These are phyloP conservation scores for Gila orcuttii DNA, from an alignment of 2,113 vertebrate genomes.

Conservation along the genomic window DNA sequence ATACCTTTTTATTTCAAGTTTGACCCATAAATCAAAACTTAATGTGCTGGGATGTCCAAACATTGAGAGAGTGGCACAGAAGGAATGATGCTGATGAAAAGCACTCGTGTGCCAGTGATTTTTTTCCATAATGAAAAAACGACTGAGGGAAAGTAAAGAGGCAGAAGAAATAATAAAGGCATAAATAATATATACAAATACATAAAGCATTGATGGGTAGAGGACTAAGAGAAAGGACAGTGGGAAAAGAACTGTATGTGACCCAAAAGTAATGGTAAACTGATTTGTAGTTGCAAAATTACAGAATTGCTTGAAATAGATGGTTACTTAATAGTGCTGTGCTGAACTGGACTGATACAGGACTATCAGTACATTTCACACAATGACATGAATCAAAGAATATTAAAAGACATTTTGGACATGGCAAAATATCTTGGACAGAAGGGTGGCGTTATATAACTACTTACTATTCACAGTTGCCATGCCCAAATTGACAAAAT, in stretches of 20 bases:
- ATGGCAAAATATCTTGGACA: background rate
- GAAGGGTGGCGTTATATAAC: background rate
- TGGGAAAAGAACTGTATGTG: background rate
- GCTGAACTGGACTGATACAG: background rate
- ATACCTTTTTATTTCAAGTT: background rate
- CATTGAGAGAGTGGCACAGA: background rate
- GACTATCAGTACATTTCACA: background rate
- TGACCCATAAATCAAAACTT: background rate
- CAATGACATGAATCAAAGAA: background rate
- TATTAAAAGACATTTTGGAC: background rate
- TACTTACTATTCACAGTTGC: background rate
- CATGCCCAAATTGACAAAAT: background rate
- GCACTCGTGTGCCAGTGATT: background rate
- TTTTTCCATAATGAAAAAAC: background rate
- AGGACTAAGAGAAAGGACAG: background rate
- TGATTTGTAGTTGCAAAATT: background rate
- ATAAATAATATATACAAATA: no score
- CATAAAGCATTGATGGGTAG: background rate
- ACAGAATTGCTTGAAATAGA: background rate
- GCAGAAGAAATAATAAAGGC: background rate
- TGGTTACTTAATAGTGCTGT: background rate
- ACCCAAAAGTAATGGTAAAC: background rate
- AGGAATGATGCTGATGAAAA: background rate
- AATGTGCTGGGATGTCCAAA: background rate
- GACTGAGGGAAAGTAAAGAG: background rate